phyloP scores from a whole-genome alignment of 1,140 invertebrate genomes.

The Delia radicum region DNA sequence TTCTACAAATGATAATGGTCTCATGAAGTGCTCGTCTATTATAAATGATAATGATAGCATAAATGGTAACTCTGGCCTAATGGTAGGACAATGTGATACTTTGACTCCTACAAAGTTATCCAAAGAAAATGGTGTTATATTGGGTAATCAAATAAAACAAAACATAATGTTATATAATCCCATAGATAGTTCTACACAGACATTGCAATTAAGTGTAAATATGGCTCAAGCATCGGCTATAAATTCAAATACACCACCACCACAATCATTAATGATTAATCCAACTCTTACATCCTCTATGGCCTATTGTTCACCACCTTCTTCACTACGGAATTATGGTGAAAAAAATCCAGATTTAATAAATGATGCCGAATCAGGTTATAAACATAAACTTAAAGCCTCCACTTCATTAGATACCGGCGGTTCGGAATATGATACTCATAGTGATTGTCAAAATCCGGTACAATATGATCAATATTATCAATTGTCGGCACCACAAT shows the following conservation, averaged over 20 bases:
- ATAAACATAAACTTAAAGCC: slow-evolving; percentile 64
- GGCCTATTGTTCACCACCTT: slow-evolving; percentile 50
- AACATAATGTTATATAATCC: slow-evolving; percentile 48
- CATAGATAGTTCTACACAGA: slow-evolving; percentile 30
- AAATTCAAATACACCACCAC: slow-evolving; percentile 29
- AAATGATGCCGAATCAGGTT: slow-evolving; percentile 70
- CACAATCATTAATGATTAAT: slow-evolving; percentile 36
- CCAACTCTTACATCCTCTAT: slow-evolving; percentile 34
- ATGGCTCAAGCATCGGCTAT: slow-evolving; percentile 32
- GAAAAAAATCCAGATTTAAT: slow-evolving; percentile 76
- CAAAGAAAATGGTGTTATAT: slow-evolving; percentile 41
- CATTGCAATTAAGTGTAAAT: slow-evolving; percentile 45
- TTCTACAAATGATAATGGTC: slow-evolving; percentile 40
- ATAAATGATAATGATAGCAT: slow-evolving; percentile 47
- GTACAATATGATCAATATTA: slow-evolving; percentile 55
- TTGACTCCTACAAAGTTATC: slow-evolving; percentile 45
- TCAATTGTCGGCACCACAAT: slow-evolving; percentile 41
- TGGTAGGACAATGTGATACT: slow-evolving; percentile 38
- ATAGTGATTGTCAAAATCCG: slow-evolving; percentile 48
- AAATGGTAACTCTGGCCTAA: slow-evolving; percentile 36
- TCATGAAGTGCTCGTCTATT: slow-evolving; percentile 53
- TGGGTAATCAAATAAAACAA: slow-evolving; percentile 53
- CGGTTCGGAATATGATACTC: slow-evolving; percentile 36
- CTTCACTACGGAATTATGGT: slow-evolving; percentile 59
- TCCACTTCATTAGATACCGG: slow-evolving; percentile 56